phyloP scores from a whole-genome alignment of 2,113 vertebrate species.

The Ophthalmolycus amberensis region DNA sequence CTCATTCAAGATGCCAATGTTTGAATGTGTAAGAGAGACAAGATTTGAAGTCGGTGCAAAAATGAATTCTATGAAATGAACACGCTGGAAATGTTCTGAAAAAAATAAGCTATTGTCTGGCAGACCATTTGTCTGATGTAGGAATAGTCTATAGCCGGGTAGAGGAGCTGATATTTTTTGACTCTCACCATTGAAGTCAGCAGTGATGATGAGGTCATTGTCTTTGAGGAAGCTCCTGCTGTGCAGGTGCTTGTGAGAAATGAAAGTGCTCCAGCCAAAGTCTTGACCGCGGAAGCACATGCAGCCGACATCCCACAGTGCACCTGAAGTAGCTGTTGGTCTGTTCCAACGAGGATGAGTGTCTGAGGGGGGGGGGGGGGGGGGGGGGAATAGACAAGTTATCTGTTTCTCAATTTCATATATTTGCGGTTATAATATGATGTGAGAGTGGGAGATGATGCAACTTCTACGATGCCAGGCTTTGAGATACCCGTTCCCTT shows the following conservation, averaged over 20 bases:
- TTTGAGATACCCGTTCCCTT: neutral
- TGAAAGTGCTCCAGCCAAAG: constrained; percentile 85
- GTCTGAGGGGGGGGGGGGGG: constrained; percentile 59
- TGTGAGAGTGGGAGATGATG: neutral
- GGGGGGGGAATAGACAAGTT: constrained; percentile 6
- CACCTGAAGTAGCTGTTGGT: constrained; percentile 80
- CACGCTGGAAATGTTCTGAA: neutral
- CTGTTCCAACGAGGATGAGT: constrained; percentile 81
- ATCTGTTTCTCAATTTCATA: neutral
- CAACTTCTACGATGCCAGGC: neutral
- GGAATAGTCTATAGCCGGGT: too few relatives aligned
- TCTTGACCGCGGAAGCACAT: constrained; percentile 69
- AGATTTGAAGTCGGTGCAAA: neutral
- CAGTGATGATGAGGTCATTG: constrained; percentile 88
- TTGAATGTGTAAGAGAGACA: neutral
- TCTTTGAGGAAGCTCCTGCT: constrained; percentile 89
- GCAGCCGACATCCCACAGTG: constrained; percentile 78
- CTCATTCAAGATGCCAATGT: neutral
- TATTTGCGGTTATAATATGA: neutral
- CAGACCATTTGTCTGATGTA: neutral
- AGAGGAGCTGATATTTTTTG: neutral
- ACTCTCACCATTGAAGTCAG: constrained; percentile 87
- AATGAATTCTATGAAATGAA: neutral
- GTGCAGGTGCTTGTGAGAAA: constrained; percentile 85
- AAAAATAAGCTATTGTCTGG: neutral